These are phyloP conservation scores for Mechanitis messenoides DNA, from an alignment of 2,888 invertebrate genomes.

Conservation along the genomic window DNA sequence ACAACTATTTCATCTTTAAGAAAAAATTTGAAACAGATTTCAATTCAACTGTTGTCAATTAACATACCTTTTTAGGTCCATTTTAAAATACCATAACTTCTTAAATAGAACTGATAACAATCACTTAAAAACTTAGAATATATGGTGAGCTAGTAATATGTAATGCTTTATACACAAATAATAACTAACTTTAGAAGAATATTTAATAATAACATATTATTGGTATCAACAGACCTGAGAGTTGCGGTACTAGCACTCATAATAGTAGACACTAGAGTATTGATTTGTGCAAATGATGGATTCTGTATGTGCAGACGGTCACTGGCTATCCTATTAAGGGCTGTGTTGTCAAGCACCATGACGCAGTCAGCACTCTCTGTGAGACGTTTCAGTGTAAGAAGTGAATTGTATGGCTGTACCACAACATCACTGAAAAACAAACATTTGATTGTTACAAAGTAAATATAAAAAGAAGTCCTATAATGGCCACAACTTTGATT, in stretches of 20 bases:
- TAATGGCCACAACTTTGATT: no score
- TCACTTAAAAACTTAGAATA: no score
- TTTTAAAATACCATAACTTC: no score
- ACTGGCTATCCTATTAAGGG: slow-evolving; percentile 93
- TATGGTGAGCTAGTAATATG: no score
- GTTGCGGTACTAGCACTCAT: slow-evolving; percentile 99
- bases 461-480: not conserved
- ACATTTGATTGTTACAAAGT: not conserved
- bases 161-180: no score
- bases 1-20: no score
- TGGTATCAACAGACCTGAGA: slow-evolving; percentile 76
- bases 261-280: slow-evolving; percentile 97
- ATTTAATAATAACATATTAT: not conserved
- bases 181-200: not conserved
- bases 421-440: slow-evolving; percentile 87
- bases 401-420: slow-evolving; percentile 96
- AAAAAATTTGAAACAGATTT: no score
- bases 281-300: slow-evolving; percentile 97
- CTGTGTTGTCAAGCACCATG: slow-evolving; percentile 98
- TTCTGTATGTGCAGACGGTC: slow-evolving; percentile 96
- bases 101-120: no score
- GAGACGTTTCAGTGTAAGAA: slow-evolving; percentile 94
- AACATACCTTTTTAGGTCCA: no score
- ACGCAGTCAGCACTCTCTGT: slow-evolving; percentile 98
- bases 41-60: no score